Base-by-base conservation (phyloP, 2,797 vertebrate genomes). In the Sebastes ruberrimus region DNA sequence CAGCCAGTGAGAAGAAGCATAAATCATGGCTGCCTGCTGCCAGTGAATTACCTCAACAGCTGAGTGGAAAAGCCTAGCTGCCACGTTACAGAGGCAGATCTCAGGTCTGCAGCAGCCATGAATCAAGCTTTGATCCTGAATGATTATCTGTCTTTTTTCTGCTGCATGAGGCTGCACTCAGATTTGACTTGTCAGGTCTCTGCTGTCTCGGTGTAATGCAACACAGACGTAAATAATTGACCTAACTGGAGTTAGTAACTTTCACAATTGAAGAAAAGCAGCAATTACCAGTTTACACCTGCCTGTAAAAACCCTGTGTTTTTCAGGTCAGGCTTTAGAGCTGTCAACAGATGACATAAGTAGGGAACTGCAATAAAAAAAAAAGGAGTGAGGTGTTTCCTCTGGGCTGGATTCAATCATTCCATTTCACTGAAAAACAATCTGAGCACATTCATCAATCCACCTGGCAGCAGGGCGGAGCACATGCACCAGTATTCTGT, bases 121-220 rank as follows among this genome's bases (percentile, higher is more conserved):
- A 91, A 87, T 92, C 87, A 91, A 77, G 81, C 78, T 87, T 71
- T 82, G 82, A 89, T 84, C 65, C 61, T 23, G 68, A 89, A 71
- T 74, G 85, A 85, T 87, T 84, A 84, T 80, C 84, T 76, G 71
- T 83, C 78, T 74, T 76, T 74, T 83, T 86, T 79, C 82, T 84
- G 86, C 86, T 82, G 76, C 76, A 64, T 64, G 33, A 16, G 46
- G 76, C 79, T 85, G 60, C 82, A 61, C 66, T 83, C 74, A 74
- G 59, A 84, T 84, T 81, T 25, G 38, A 84, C 74, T 79, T 72
- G 77, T 76, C 82, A 75, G 70, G 56, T 71, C 60, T 83, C 69
- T 82, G 73, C 81, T 71, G 66, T 63, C 79, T 81, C 60, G 18
- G 7, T 42, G 46, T 55, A 81, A 82, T 52, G 59, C 69, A 79